Evolutionary conservation across 2,888 invertebrate genomes (phyloP).

Genomic region (Cenopis cana): DNA sequence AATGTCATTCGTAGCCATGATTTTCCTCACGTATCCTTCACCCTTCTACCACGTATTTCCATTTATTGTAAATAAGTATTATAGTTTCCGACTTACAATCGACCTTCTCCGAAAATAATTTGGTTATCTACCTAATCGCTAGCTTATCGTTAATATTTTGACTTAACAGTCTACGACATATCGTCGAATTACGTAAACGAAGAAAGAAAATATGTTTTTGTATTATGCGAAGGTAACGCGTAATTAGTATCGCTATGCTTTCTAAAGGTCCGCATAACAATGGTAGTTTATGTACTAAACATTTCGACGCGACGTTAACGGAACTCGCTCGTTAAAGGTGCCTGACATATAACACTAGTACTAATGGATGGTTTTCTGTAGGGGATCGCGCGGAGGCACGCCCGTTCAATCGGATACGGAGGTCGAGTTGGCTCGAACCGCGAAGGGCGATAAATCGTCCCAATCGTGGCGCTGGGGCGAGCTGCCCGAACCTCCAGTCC

Average conservation of each 20-base stretch:
- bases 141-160: constrained; percentile 31
- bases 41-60: constrained; percentile 9
- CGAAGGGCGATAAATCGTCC: constrained; percentile 77
- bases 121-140: constrained; percentile 36
- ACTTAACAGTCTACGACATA: constrained; percentile 9
- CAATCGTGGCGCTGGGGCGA: constrained; percentile 97
- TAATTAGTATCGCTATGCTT: constrained; percentile 38
- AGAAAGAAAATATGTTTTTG: constrained; percentile 13
- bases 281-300: constrained; percentile 15
- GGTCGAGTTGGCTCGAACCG: constrained; percentile 88
- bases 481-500: constrained; percentile 86
- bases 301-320: constrained; percentile 1
- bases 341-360: not conserved
- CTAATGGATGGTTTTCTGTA: constrained; percentile 45
- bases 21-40: constrained; percentile 30
- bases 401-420: constrained; percentile 98
- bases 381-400: constrained; percentile 89
- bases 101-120: constrained; percentile 36
- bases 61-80: constrained; percentile 5
- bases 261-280: constrained; percentile 39
- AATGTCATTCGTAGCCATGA: constrained; percentile 11
- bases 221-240: constrained; percentile 27
- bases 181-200: constrained; percentile 22
- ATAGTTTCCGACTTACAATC: constrained; percentile 18
- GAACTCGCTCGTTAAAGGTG: constrained; percentile 7